A percentile compares a stretch with the other conserved stretches of the same genome.
Conservation (phyloP, 2,888 invertebrate species). For the Peribatodes rhomboidaria region DNA sequence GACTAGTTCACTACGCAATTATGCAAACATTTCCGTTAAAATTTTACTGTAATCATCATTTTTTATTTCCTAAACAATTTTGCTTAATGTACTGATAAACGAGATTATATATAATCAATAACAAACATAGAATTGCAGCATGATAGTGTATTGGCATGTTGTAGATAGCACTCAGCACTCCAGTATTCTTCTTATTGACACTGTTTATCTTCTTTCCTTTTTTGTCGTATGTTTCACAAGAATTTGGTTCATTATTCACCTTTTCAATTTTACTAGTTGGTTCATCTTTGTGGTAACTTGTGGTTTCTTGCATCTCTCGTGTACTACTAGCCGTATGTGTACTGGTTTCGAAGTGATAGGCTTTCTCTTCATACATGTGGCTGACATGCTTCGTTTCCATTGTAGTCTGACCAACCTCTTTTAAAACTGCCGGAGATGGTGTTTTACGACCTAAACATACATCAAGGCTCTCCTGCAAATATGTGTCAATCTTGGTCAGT, state of each 20-base stretch:
- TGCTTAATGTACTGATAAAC: constrained; percentile 82
- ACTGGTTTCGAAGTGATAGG: constrained; percentile 30
- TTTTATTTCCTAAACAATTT: constrained; percentile 70
- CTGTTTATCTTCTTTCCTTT: constrained; percentile 63
- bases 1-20: constrained; percentile 72
- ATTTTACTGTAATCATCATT: constrained; percentile 50
- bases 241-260: constrained; percentile 42
- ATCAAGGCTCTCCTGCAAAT: constrained; percentile 78
- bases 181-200: constrained; percentile 65
- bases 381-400: constrained; percentile 28
- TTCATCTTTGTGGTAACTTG: constrained; percentile 42
- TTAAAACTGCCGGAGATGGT: constrained; percentile 32
- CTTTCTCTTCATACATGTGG: constrained; percentile 46
- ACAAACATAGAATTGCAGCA: constrained; percentile 81
- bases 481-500: constrained; percentile 76
- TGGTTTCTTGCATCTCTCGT: constrained; percentile 32
- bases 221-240: constrained; percentile 39
- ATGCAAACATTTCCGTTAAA: constrained; percentile 47
- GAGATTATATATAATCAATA: constrained; percentile 85
- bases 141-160: constrained; percentile 85
- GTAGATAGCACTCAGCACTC: constrained; percentile 74
- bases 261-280: constrained; percentile 39
- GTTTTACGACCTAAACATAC: constrained; percentile 62
- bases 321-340: constrained; percentile 39
- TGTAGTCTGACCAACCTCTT: constrained; percentile 17